These are phyloP conservation scores for Escarpia spicata DNA, from an alignment of 2,888 invertebrate species.

Conservation along the genomic window DNA sequence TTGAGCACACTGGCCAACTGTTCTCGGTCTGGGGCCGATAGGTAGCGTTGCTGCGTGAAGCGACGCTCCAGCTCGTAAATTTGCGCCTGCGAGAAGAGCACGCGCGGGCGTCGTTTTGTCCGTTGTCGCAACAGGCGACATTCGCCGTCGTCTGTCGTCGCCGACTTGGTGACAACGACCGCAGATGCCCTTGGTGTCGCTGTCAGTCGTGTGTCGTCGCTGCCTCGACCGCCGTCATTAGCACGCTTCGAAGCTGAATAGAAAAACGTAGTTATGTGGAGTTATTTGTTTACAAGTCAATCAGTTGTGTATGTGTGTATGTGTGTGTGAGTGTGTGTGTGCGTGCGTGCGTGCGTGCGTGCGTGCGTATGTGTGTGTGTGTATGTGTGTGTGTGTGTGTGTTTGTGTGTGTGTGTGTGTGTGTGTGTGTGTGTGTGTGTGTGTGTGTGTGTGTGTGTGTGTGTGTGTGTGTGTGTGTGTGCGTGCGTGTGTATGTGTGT, in stretches of 20 bases:
- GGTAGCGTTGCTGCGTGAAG: slow-evolving; percentile 87
- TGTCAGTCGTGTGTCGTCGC: not conserved
- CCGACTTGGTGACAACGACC: not conserved
- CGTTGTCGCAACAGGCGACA: slow-evolving; percentile 68
- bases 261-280: not conserved
- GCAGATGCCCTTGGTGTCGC: not conserved
- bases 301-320: no score
- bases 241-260: not conserved
- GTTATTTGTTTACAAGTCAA: no score
- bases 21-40: slow-evolving; percentile 91
- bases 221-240: not conserved
- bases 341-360: no score
- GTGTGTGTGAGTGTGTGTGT: no score
- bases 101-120: slow-evolving; percentile 86
- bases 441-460: no score
- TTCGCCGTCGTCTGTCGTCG: not conserved
- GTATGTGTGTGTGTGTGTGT: no score
- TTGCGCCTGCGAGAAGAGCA: slow-evolving; percentile 82
- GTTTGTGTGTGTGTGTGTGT: no score
- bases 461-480: no score
- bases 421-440: no score
- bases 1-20: slow-evolving; percentile 83
- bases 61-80: slow-evolving; percentile 87
- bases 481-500: no score
- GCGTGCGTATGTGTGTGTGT: no score